Base-by-base conservation (phyloP, 2,888 invertebrate genomes). In the Thymelicus sylvestris region DNA sequence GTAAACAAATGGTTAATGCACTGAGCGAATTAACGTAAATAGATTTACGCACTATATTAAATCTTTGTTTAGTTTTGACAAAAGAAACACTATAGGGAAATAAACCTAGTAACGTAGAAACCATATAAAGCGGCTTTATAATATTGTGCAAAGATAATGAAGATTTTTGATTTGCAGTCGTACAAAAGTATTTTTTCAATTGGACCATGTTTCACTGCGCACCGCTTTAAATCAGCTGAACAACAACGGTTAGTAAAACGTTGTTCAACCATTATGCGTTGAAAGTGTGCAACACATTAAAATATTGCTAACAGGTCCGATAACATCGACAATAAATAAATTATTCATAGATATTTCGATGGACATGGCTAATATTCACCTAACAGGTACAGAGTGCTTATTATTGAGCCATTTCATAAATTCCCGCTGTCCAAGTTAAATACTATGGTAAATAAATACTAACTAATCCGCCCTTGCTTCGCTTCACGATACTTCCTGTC, bases 21-120 rank as follows among this genome's bases (percentile, higher is more conserved):
- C 84, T 85, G 10, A 87, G 0, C 0, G 81, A 79, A 72, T 90
- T 92, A 0, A 87, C 64, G 62, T 88, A 91, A 15, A 91, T 80
- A 0, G 91, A 88, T 55, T 85, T 87, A 0, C 74, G 76, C 62
- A 84, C 77, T 2, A 85, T 79, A 2, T 73, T 76, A 70, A 85
- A 83, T 12, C 39, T 47, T 19, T 76, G 68, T 66, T 76, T 78
- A 7, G 62, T 64, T 44, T 74, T 75, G 15, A 74, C 66, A 73
- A 76, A 82, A 64, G 73, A 77, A 2, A 83, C 67, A 70, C 77
- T 79, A 55, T 79, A 79, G 0, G 82, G 82, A 62, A 82, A 78
- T 60, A 83, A 72, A 6, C 82, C 82, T 1, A 81, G 63, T 1
- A 82, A 57, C 8, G 79, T 76, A 6, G 77, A 67, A 1, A 78